A percentile compares a stretch with the other conserved stretches of the same genome.
Conservation (phyloP, 2,113 vertebrate genomes). For the Sula dactylatra region DNA sequence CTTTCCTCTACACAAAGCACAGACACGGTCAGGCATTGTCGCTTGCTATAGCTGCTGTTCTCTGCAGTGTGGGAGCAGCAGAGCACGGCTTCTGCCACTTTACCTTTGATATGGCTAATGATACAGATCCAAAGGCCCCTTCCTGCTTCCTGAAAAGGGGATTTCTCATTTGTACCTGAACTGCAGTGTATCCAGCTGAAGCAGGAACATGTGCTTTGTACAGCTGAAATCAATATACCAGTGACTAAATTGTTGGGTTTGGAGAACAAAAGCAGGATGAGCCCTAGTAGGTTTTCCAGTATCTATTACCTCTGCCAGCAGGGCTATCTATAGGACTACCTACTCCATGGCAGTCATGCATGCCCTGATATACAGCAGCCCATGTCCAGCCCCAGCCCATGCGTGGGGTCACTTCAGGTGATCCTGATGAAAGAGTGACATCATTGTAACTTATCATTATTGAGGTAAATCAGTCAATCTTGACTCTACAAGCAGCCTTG, state of each 20-base stretch:
- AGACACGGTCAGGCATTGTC: accelerated
- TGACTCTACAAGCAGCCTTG: not conserved
- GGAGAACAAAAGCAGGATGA: not conserved
- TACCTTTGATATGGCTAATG: not conserved
- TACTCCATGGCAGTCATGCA: not conserved
- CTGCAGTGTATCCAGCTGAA: not conserved
- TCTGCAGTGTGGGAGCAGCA: not conserved
- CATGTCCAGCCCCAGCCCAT: not conserved
- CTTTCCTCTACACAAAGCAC: not conserved
- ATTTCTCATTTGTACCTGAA: not conserved
- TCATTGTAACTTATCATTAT: not conserved
- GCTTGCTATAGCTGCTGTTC: not conserved
- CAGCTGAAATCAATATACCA: not conserved
- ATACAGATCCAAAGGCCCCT: not conserved
- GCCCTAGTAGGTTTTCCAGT: not conserved
- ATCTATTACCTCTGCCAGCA: not conserved
- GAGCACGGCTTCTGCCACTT: not conserved
- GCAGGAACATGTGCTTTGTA: not conserved
- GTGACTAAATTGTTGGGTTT: not conserved
- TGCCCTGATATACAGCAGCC: not conserved
- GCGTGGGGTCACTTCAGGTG: too few relatives aligned
- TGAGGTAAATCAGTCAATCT: not conserved
- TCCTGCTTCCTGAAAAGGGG: not conserved
- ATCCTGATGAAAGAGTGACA: too few relatives aligned
- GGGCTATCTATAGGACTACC: not conserved